Base-by-base conservation (phyloP, 2,113 vertebrate species). In the Psophia crepitans region DNA sequence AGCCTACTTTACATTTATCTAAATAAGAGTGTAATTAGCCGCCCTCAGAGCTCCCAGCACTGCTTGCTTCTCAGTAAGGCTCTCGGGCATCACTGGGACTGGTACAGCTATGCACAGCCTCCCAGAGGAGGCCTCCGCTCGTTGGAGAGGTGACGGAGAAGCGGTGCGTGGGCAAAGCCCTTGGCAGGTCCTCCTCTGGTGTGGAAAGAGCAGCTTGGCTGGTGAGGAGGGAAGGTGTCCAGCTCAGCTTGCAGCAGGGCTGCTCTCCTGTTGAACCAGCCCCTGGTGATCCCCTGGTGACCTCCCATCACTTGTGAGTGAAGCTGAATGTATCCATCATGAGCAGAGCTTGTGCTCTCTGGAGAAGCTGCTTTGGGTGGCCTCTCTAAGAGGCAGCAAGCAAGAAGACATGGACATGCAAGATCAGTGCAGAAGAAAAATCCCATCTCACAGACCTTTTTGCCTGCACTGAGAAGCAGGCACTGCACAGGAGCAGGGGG, bases 151-250 rank as follows among this genome's bases (percentile, higher is more conserved):
- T 6, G 8, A 61, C 14, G 13, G 37, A 15, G 28, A 57, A 87
- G 27, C 0, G 4, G 16, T 0, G 0, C 3, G 1, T 9, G 33
- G 13, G 17, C 48, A 86, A 60, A 91, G 23, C 11, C 14, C 14
- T 3, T 6, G 33, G 22, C 14, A 73, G 41, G 6, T 19, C 44
- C 39, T 84, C 23, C 41, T 71, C 0, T 0, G 24, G 13, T 9
- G 6, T 18, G 28, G 73, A 39, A 79, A 28, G 6, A 33, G 12
- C 2, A 2, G 27, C 33, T 66, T 54, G 64, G 46, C 8, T 49
- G 46, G 35, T 8, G 7, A 54, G 20, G 24, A 81, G 48, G 27
- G 20, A 30, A 49, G 5, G 13, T 14, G 8, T 74, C 37, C 51
- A 69, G 32, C 41, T 26, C 35, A 58, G 43, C 14, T 43, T 33